Conservation (phyloP, 2,888 invertebrate genomes). For the Zhuqinia jingwanae region DNA sequence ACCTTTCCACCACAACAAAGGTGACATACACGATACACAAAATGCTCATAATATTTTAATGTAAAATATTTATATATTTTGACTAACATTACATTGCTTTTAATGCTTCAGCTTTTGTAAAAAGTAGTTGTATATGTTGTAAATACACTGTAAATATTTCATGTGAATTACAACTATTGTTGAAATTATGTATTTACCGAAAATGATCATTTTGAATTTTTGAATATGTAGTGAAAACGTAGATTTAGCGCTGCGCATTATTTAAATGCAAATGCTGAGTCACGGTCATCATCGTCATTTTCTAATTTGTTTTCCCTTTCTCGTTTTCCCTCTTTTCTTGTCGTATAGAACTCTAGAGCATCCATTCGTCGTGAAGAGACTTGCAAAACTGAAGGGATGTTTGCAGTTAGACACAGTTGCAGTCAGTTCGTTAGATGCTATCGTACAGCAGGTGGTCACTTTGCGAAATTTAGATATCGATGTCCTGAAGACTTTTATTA, state of each 20-base stretch:
- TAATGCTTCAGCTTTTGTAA: not conserved
- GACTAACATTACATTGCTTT: not conserved
- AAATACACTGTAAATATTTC: slow-evolving; percentile 19
- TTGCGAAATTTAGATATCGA: slow-evolving; percentile 59
- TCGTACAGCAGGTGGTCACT: slow-evolving; percentile 46
- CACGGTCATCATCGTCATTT: slow-evolving; percentile 80
- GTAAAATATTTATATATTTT: not conserved
- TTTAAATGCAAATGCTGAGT: not conserved
- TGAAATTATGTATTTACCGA: not conserved
- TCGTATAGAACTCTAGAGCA: slow-evolving; percentile 51
- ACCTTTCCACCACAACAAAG: slow-evolving; percentile 5
- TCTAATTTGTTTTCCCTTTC: no score
- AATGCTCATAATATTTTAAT: not conserved
- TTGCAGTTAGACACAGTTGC: slow-evolving; percentile 46
- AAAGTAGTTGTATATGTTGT: no score
- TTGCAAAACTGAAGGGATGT: slow-evolving; percentile 49
- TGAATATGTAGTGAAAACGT: no score
- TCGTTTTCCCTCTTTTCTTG: slow-evolving; percentile 41
- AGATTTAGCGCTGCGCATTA: not conserved
- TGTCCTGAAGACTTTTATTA: slow-evolving; percentile 59
- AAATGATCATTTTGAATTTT: no score
- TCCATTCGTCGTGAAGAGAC: slow-evolving; percentile 46
- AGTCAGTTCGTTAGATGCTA: slow-evolving; percentile 48
- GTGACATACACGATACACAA: slow-evolving; percentile 17
- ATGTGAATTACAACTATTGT: not conserved